A percentile compares a stretch with the other conserved stretches of the same genome.
phyloP scores from a whole-genome alignment of 2,113 vertebrate species.

The Cottus gobio region DNA sequence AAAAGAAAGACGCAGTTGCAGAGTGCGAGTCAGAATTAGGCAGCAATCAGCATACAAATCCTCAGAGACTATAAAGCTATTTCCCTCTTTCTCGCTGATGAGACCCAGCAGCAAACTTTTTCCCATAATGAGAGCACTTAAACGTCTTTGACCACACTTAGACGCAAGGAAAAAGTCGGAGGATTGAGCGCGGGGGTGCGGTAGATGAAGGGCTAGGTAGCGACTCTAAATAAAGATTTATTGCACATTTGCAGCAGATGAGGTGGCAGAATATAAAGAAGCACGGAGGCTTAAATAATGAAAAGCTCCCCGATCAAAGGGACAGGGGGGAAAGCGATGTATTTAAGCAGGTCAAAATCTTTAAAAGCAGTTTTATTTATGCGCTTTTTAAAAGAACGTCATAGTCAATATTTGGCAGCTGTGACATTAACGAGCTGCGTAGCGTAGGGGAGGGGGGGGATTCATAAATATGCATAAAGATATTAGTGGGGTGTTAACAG shows the following conservation, averaged over 20 bases:
- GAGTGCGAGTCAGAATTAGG: constrained; percentile 73
- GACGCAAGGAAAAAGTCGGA: constrained; percentile 19
- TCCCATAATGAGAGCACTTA: constrained; percentile 66
- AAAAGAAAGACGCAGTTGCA: constrained; percentile 62
- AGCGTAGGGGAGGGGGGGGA: constrained; percentile 89
- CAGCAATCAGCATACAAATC: constrained; percentile 79
- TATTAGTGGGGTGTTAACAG: constrained; percentile 97
- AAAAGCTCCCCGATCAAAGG: constrained; percentile 83
- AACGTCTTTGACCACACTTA: constrained; percentile 61
- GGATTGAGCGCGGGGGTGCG: constrained; percentile 57
- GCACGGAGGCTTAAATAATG: constrained; percentile 73
- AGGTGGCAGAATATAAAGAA: constrained; percentile 69
- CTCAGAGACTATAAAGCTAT: constrained; percentile 75
- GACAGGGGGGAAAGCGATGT: constrained; percentile 69
- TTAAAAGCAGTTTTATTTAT: constrained; percentile 96
- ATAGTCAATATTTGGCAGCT: constrained; percentile 91
- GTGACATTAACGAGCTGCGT: constrained; percentile 95
- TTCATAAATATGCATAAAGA: constrained; percentile 98
- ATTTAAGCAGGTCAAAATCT: constrained; percentile 88
- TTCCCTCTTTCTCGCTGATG: constrained; percentile 75
- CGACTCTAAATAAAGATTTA: constrained; percentile 75
- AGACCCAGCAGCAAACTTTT: constrained; percentile 76
- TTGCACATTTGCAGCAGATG: constrained; percentile 68
- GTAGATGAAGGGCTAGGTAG: constrained; percentile 65
- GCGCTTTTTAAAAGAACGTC: constrained; percentile 90